Conservation (phyloP, 2,113 vertebrate genomes). For the Grallaria varia region DNA sequence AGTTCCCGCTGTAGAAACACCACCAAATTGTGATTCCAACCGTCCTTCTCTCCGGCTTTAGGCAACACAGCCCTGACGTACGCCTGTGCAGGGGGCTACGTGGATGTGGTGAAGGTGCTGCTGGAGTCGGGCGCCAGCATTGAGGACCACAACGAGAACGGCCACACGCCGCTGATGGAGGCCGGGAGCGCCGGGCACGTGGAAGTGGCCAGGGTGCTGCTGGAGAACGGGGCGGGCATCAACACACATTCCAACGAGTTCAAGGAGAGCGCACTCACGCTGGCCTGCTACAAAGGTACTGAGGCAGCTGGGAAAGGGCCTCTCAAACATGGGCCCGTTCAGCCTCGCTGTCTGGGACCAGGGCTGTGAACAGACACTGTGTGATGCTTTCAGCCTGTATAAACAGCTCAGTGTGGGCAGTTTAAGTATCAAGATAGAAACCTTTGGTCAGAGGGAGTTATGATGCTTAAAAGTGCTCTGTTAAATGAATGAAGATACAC, state of each 20-base stretch:
- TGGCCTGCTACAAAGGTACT: slow-evolving; percentile 98
- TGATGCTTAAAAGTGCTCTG: rapidly evolving
- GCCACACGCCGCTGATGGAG: slow-evolving; percentile 98
- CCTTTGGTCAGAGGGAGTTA: not conserved
- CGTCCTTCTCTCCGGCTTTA: slow-evolving; percentile 33
- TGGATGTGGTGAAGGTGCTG: slow-evolving; percentile 96
- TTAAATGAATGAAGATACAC: not conserved
- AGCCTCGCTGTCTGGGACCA: rapidly evolving
- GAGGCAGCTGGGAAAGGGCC: too few relatives aligned
- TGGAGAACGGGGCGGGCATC: slow-evolving; percentile 97
- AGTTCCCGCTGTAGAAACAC: not conserved
- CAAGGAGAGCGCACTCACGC: slow-evolving; percentile 97
- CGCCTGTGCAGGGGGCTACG: slow-evolving; percentile 95
- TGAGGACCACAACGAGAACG: slow-evolving; percentile 98
- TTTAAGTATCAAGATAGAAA: not conserved
- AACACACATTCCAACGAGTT: slow-evolving; percentile 99
- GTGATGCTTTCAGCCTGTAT: not conserved
- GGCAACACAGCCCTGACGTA: slow-evolving; percentile 98
- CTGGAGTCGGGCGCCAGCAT: slow-evolving; percentile 97
- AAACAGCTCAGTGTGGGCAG: not conserved
- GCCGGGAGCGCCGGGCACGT: slow-evolving; percentile 96
- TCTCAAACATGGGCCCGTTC: rapidly evolving
- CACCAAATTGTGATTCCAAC: rapidly evolving
- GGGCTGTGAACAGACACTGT: rapidly evolving
- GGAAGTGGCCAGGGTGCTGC: slow-evolving; percentile 92